Conservation (phyloP, 1,140 invertebrate species). For the Sitophilus oryzae region DNA sequence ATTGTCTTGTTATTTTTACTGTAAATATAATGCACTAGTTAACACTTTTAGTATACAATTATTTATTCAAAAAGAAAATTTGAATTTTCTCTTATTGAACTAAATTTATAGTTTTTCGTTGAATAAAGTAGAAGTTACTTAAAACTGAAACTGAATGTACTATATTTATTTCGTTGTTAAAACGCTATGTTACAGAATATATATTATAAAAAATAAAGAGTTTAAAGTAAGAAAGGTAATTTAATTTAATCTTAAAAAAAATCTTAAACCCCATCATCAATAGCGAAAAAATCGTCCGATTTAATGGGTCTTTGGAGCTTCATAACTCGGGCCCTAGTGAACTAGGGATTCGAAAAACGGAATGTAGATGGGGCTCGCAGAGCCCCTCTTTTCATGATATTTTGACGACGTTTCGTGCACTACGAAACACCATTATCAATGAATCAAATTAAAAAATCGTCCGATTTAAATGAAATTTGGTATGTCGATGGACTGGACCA, state of each 20-base stretch:
- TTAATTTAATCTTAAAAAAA: not conserved
- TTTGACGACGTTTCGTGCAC: too few species aligned
- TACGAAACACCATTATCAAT: too few species aligned
- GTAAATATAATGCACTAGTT: slow-evolving; percentile 10
- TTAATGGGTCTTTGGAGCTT: too few species aligned
- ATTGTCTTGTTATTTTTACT: slow-evolving; percentile 6
- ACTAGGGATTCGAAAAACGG: not conserved
- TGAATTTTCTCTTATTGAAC: slow-evolving; percentile 6
- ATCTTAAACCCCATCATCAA: not conserved
- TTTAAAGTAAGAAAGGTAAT: slow-evolving; percentile 16
- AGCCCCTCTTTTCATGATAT: too few species aligned
- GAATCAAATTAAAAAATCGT: too few species aligned
- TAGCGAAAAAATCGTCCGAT: too few species aligned
- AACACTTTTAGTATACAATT: slow-evolving; percentile 7
- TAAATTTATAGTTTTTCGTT: slow-evolving; percentile 17
- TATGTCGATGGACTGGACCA: too few species aligned
- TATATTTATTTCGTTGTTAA: slow-evolving; percentile 21
- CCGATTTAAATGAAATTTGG: too few species aligned
- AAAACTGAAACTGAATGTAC: slow-evolving; percentile 16
- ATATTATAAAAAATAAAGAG: slow-evolving; percentile 25
- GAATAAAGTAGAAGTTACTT: slow-evolving; percentile 14
- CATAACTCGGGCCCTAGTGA: not conserved
- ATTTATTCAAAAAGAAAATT: slow-evolving; percentile 6
- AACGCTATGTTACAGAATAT: slow-evolving; percentile 26
- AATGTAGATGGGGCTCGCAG: too few species aligned